Conservation (phyloP, 2,113 vertebrate species). For the Nycticebus coucang region DNA sequence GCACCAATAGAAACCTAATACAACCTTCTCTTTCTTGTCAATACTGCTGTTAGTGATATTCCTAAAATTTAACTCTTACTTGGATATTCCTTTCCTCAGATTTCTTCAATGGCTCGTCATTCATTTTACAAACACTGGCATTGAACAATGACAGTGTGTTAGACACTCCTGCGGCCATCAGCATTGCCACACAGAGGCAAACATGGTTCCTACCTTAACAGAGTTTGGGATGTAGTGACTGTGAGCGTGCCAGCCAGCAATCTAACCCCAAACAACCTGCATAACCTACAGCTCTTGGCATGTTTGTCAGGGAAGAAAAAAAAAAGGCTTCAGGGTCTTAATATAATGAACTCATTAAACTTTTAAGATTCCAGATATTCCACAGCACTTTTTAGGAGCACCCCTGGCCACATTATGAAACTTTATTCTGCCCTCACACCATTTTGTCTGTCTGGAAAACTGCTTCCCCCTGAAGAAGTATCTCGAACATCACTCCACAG, state of each 20-base stretch:
- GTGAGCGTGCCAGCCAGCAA: no score
- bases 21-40: not conserved
- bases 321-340: not conserved
- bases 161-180: not conserved
- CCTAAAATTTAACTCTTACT: not conserved
- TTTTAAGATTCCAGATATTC: not conserved
- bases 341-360: not conserved
- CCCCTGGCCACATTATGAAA: not conserved
- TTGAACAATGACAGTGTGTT: not conserved
- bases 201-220: accelerated
- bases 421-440: not conserved
- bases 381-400: not conserved
- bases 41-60: not conserved
- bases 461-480: not conserved
- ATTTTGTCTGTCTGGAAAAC: not conserved
- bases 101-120: not conserved
- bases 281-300: not conserved
- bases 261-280: not conserved
- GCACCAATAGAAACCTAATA: not conserved
- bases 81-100: not conserved
- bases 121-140: not conserved
- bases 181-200: not conserved
- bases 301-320: not conserved
- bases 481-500: not conserved
- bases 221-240: not conserved